Evolutionary conservation across 2,888 invertebrate species (phyloP).

Genomic region (Ptilodon capucinus): DNA sequence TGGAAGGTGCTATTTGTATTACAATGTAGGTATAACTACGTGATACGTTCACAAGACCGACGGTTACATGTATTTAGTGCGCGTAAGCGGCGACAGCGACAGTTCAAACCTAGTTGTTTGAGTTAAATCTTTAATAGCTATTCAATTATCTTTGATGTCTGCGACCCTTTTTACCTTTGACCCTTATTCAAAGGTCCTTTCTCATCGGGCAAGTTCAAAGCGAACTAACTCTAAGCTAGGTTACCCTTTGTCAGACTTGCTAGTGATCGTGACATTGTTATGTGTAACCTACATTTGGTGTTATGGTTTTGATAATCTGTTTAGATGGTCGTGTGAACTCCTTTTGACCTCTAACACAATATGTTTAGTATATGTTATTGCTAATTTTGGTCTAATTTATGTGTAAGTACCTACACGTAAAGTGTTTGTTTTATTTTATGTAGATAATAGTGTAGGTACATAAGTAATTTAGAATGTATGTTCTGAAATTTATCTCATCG

Average conservation of each 20-base stretch:
- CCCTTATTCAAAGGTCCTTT: constrained; percentile 60
- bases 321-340: too few species aligned
- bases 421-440: too few species aligned
- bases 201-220: constrained; percentile 61
- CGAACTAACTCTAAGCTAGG: constrained; percentile 57
- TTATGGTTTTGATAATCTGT: constrained; percentile 3
- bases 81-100: constrained; percentile 3
- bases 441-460: not conserved
- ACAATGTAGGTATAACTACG: too few species aligned
- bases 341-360: too few species aligned
- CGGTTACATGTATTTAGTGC: not conserved
- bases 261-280: constrained; percentile 27
- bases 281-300: constrained; percentile 18
- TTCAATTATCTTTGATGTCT: constrained; percentile 70
- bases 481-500: not conserved
- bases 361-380: too few species aligned
- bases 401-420: too few species aligned
- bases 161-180: constrained; percentile 71
- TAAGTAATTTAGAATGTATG: not conserved
- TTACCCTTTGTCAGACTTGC: constrained; percentile 44
- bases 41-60: too few species aligned
- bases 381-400: too few species aligned
- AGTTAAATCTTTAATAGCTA: constrained; percentile 58
- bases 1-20: too few species aligned
- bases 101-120: constrained; percentile 9